A percentile compares a stretch with the other conserved stretches of the same genome.
These are phyloP conservation scores for Python bivittatus DNA, from an alignment of 2,113 vertebrate species.

Conservation along the genomic window DNA sequence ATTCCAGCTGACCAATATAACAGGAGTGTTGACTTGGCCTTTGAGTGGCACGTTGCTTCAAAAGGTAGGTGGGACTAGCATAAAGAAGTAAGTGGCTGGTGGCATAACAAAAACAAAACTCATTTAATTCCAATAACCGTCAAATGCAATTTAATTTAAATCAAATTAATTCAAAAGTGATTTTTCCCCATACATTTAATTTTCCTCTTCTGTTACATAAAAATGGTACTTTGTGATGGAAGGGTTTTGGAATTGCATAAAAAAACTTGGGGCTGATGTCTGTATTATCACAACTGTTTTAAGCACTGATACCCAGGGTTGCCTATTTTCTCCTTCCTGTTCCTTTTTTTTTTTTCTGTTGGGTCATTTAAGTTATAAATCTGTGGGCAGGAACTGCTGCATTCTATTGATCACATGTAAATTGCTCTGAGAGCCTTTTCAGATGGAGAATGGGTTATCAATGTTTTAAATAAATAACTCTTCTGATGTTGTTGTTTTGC, in stretches of 20 bases:
- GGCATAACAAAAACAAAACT: not conserved
- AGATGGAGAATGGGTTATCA: not conserved
- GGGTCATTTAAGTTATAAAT: not conserved
- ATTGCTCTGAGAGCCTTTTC: not conserved
- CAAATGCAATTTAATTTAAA: not conserved
- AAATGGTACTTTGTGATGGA: not conserved
- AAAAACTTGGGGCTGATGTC: not conserved
- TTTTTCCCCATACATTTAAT: not conserved
- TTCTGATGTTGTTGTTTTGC: not conserved
- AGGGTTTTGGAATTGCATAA: not conserved
- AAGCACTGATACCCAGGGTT: not conserved
- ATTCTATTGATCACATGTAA: not conserved
- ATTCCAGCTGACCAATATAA: not conserved
- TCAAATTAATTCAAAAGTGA: not conserved
- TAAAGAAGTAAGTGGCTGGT: not conserved
- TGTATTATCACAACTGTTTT: not conserved
- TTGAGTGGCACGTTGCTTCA: not conserved
- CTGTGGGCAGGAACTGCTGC: not conserved
- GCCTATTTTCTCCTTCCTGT: not conserved
- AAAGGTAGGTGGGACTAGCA: not conserved
- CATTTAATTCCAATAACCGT: not conserved
- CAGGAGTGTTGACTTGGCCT: not conserved
- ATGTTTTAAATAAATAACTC: not conserved
- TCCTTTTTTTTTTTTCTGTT: not conserved
- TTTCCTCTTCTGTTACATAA: not conserved